These are phyloP conservation scores for Butorides virescens DNA, from an alignment of 2,113 vertebrate species.

Conservation along the genomic window DNA sequence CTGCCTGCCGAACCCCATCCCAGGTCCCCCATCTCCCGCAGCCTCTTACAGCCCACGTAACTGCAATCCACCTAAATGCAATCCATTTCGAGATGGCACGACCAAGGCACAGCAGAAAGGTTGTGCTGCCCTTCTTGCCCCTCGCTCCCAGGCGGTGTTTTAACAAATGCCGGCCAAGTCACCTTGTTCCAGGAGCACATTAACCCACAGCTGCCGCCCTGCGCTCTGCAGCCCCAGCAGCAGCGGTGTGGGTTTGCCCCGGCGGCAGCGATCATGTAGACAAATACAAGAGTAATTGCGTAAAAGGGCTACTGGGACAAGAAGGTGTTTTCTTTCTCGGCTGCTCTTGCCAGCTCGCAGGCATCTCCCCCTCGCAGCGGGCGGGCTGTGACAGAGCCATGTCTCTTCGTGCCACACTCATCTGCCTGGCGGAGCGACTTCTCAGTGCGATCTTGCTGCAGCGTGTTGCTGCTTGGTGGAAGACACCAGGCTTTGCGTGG, in stretches of 20 bases:
- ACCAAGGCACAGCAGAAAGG: not conserved
- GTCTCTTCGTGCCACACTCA: not conserved
- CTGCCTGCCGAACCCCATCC: not conserved
- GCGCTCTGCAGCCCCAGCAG: not conserved
- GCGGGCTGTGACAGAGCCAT: not conserved
- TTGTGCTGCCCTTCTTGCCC: not conserved
- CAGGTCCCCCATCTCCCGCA: not conserved
- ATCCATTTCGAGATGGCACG: fast-evolving
- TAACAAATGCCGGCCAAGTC: not conserved
- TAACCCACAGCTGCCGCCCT: not conserved
- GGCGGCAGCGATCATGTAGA: not conserved
- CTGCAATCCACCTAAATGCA: too few relatives aligned
- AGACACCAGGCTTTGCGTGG: not conserved
- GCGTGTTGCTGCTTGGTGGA: not conserved
- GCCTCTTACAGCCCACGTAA: not conserved
- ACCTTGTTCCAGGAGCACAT: not conserved
- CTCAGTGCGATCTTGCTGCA: fast-evolving
- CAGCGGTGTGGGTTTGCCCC: not conserved
- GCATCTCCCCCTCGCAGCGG: not conserved
- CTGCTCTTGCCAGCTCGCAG: not conserved
- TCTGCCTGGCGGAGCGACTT: not conserved
- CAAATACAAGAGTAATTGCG: not conserved
- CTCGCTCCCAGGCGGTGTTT: not conserved
- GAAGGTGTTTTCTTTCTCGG: not conserved
- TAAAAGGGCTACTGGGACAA: not conserved